A percentile compares a stretch with the other conserved stretches of the same genome.
Conservation (phyloP, 2,113 vertebrate species). For the Pseudopipra pipra region DNA sequence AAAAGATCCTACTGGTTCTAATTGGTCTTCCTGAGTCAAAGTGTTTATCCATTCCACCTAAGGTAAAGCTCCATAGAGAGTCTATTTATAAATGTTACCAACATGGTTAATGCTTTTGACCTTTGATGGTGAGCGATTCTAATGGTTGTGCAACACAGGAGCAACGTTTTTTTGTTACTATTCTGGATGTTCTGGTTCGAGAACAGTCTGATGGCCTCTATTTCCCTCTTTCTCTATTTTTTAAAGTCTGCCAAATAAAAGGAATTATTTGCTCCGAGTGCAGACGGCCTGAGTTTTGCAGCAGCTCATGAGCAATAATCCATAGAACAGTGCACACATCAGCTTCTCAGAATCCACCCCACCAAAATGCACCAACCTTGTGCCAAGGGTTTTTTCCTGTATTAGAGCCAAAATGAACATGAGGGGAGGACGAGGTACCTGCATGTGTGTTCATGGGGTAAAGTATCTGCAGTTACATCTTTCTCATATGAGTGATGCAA, state of each 20-base stretch:
- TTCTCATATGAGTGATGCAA: background rate
- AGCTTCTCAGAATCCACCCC: background rate
- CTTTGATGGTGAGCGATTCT: conserved; percentile 49
- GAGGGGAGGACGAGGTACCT: background rate
- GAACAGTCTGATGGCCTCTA: background rate
- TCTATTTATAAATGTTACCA: conserved; percentile 60
- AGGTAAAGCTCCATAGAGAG: conserved; percentile 30
- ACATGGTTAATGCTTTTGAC: conserved; percentile 65
- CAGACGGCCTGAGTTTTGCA: background rate
- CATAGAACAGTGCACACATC: background rate
- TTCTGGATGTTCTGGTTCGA: conserved; percentile 30
- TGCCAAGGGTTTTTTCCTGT: background rate
- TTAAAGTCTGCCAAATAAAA: conserved; percentile 13
- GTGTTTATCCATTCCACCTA: conserved; percentile 42
- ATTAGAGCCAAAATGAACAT: background rate
- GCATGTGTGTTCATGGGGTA: background rate
- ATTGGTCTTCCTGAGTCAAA: conserved; percentile 47
- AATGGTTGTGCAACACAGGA: conserved; percentile 36
- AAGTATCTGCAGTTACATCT: background rate
- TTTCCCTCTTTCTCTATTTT: background rate
- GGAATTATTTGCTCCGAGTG: conserved; percentile 2
- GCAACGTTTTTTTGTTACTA: conserved; percentile 23
- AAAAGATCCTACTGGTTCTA: conserved; percentile 48
- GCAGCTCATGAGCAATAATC: background rate
- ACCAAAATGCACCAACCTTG: background rate